Evolutionary conservation across 2,888 invertebrate species (phyloP), one percentile per base, ranked within the genome.

Genomic region (Ctena decussata): DNA sequence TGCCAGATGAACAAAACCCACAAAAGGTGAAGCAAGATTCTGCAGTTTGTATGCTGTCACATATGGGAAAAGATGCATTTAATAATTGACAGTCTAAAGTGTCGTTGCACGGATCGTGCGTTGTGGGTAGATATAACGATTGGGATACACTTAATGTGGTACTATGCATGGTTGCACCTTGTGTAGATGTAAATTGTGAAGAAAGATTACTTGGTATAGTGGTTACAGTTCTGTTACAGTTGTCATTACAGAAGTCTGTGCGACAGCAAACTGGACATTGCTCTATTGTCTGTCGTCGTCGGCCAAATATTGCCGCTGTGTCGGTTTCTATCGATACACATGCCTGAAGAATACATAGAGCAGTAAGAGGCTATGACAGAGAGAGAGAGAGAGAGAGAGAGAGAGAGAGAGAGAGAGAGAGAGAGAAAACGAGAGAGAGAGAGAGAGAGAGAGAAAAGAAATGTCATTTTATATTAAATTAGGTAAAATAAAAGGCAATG

Each of bases 101-200:
- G 24, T 78, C 75, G 27, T 75, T 74, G 44, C 84, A 85, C 11
- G 84, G 84, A 41, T 85, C 75, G 24, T 32, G 77, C 24, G 84
- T 81, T 32, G 81, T 85, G 11, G 75, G n/a, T 11, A 65, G 8
- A 24, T 18, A 15, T 39, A 46, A n/a, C 1, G 49, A 11, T 57
- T 60, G 41, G 6, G 60, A 60, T 11, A 21, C 53, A n/a, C 5
- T 18, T 18, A 21, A 5, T n/a, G n/a, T n/a, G 24, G 53, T n/a
- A n/a, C 53, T 21, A 12, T 18, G 53, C 21, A 21, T 6, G 18
- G 24, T 27, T 11, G 30, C 8, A 5, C 60, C 30, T 60, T 60
- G 60, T 3, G 27, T 60, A 6, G 30, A 30, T 60, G 60, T 60
- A 24, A 30, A 6, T 11, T 27, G 60, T 60, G 60, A 41, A 41